Conservation (phyloP, 1,140 invertebrate genomes). For the Nasonia longicornis region DNA sequence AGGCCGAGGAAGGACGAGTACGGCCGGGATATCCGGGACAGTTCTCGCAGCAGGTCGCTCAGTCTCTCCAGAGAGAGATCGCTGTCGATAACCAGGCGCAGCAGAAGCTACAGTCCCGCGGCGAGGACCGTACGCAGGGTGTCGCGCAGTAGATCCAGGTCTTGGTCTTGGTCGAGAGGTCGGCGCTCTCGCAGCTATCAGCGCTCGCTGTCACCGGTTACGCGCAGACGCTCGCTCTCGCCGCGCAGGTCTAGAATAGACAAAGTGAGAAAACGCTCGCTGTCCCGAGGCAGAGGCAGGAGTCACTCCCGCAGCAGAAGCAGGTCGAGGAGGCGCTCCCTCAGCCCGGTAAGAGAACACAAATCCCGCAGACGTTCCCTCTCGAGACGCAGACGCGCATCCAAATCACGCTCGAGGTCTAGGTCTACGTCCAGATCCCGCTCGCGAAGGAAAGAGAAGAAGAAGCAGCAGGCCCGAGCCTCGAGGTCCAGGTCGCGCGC, state of each 20-base stretch:
- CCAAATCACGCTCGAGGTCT: slow-evolving; percentile 57
- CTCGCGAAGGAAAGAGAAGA: slow-evolving; percentile 62
- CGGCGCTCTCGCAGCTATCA: slow-evolving; percentile 51
- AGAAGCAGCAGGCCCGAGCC: slow-evolving; percentile 64
- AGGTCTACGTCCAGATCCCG: slow-evolving; percentile 56
- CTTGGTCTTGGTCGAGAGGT: slow-evolving; percentile 59
- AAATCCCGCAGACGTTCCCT: slow-evolving; percentile 48
- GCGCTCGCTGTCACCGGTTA: slow-evolving; percentile 54
- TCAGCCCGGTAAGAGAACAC: slow-evolving; percentile 1
- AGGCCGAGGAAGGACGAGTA: slow-evolving; percentile 80
- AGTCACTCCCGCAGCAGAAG: slow-evolving; percentile 54
- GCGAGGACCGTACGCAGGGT: not conserved
- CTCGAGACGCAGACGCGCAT: slow-evolving; percentile 41
- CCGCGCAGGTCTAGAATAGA: slow-evolving; percentile 47
- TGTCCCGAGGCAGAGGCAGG: slow-evolving; percentile 53
- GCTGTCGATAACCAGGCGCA: slow-evolving; percentile 49
- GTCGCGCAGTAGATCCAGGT: slow-evolving; percentile 61
- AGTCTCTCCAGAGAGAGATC: slow-evolving; percentile 52
- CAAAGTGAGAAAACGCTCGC: not conserved
- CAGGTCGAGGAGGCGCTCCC: slow-evolving; percentile 58
- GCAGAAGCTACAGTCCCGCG: slow-evolving; percentile 55
- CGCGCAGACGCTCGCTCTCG: slow-evolving; percentile 59
- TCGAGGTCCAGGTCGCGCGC: slow-evolving; percentile 57
- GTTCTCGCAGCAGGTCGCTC: slow-evolving; percentile 64
- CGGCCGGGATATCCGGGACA: slow-evolving; percentile 76